Base-by-base conservation (phyloP, 1,140 invertebrate genomes). In the Chionoecetes opilio region DNA sequence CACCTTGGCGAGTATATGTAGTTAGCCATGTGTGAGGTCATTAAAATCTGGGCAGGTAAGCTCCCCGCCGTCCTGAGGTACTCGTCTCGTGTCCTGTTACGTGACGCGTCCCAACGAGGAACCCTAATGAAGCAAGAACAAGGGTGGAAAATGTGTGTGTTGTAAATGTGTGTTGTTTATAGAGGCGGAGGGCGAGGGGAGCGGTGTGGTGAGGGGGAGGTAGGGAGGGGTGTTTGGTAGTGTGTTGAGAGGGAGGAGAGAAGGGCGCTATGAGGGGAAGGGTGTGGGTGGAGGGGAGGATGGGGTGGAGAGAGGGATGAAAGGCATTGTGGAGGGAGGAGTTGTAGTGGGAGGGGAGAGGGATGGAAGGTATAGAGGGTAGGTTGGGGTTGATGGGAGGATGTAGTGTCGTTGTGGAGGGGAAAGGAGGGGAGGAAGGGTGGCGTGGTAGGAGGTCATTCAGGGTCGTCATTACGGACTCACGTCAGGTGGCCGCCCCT, bases 41-140 rank as follows among this genome's bases (percentile, higher is more conserved):
- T 75, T 75, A 75, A 75, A 75, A 75, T 75, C 63, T 75, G 63
- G 63, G 63, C 63, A 75, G 63, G 63, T 75, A n/a, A 75, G 63
- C 11, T 75, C 63, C 53, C 63, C 63, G 63, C 21, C 63, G 21
- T 34, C 8, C 11, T 35, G 37, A 87, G 31, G 37, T 38, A 34
- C 85, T 87, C 34, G 85, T 37, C 21, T n/a, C 63, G 63, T 75
- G 63, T 75, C 63, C 63, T 21, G 63, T 75, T 32, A 53, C 89
- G 0, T 91, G 89, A 91, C 35, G 41, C 29, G 41, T 32, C 34
- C 35, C 1, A 41, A 32, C 37, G 37, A 17, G 38, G 29, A 17
- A 31, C n/a, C 8, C 31, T 41, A 53, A 41, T 38, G 89, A 41
- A 91, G 41, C 9, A 41, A 53, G 41, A 41, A 14, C 34, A 91